A percentile compares a stretch with the other conserved stretches of the same genome.
Evolutionary conservation across 2,888 invertebrate species (phyloP).

Genomic region (Auanema freiburgensis): DNA sequence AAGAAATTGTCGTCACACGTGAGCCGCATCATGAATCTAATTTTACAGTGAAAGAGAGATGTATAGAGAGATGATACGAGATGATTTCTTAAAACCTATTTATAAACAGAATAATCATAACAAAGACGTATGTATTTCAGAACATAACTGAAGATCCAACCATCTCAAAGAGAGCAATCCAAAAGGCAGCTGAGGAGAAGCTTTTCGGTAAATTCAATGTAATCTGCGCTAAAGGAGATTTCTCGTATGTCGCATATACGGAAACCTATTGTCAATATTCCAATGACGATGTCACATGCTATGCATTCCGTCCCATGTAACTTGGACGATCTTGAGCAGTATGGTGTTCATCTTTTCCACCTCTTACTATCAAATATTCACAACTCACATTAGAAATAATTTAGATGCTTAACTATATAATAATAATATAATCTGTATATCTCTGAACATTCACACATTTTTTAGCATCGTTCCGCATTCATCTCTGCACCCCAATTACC

Average conservation of each 20-base stretch:
- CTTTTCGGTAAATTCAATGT: slow-evolving; percentile 58
- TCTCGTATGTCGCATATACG: slow-evolving; percentile 62
- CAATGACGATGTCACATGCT: slow-evolving; percentile 60
- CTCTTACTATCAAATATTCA: slow-evolving; percentile 4
- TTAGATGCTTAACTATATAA: not conserved
- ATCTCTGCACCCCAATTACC: no score
- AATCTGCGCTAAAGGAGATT: slow-evolving; percentile 61
- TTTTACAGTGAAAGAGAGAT: no score
- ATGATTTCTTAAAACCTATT: not conserved
- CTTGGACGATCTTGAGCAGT: not conserved
- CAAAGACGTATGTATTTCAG: slow-evolving; percentile 32
- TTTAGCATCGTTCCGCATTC: no score
- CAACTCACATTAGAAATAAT: not conserved
- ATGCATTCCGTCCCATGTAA: slow-evolving; percentile 58
- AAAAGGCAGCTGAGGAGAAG: slow-evolving; percentile 61
- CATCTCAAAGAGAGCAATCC: slow-evolving; percentile 60
- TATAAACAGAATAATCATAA: slow-evolving; percentile 5
- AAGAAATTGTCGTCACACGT: no score
- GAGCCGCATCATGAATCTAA: no score
- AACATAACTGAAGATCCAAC: slow-evolving; percentile 58
- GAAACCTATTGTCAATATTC: slow-evolving; percentile 50
- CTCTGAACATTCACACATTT: no score
- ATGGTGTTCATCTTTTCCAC: slow-evolving; percentile 1
- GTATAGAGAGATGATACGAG: no score
- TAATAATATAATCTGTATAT: no score